Evolutionary conservation across 2,888 invertebrate genomes (phyloP), one percentile per base, ranked within the genome.

Genomic region (Mesorhabditis spiculigera): DNA sequence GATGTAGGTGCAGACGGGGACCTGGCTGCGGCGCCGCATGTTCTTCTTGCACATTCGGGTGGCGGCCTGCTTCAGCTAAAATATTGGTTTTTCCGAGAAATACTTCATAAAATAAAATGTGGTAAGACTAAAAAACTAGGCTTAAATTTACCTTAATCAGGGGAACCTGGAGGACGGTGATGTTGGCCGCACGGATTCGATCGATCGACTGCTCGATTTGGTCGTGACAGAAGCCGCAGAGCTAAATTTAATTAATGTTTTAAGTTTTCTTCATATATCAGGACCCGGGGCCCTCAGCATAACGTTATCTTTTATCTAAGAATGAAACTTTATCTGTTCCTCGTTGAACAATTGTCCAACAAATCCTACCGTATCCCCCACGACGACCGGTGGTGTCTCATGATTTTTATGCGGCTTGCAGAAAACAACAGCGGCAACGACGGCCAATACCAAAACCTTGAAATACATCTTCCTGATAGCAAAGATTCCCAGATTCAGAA

Each of bases 1-100:
- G 58, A 50, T 50, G 58, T 13, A 50, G 58, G n/a, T n/a, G n/a
- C 58, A 50, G n/a, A n/a, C n/a, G 58, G 58, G n/a, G 58, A 50
- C 58, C 10, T 50, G 58, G 8, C 10, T n/a, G 10, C n/a, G 8
- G 58, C n/a, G 10, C 10, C 8, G 8, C 58, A 50, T 50, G n/a
- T 50, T 50, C 58, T 50, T n/a, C 58, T 50, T n/a, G n/a, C 58
- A 50, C 58, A 50, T 50, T 50, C 28, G 28, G 28, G 28, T 28
- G 28, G 28, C 28, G 28, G 28, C 28, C 28, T 28, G 28, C 28
- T 28, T 28, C 28, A 28, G 28, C 28, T 28, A 28, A 28, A 28
- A 28, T 28, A 28, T 28, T 28, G 28, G 28, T 28, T 28, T 28
- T 50, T 50, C 58, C 58, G 8, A 10, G 58, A 10, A n/a, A n/a